A percentile compares a stretch with the other conserved stretches of the same genome.
phyloP scores from a whole-genome alignment of 2,888 invertebrate species.

The Diarsia rubi region DNA sequence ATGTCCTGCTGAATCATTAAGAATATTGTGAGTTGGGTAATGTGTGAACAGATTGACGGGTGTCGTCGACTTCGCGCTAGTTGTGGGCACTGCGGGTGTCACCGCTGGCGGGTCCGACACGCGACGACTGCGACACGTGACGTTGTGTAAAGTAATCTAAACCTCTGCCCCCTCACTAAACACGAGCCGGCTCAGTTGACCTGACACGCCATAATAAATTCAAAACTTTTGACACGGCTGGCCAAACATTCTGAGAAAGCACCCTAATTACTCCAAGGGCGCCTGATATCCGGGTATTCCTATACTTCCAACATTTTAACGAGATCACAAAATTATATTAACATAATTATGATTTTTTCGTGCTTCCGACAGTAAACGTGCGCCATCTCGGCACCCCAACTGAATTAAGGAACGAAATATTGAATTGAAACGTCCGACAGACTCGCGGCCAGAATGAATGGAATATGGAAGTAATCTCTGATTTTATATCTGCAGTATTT shows the following conservation, averaged over 20 bases:
- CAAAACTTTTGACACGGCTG: constrained; percentile 56
- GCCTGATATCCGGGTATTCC: constrained; percentile 44
- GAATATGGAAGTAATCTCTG: constrained; percentile 44
- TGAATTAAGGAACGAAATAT: constrained; percentile 62
- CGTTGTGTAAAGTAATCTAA: constrained; percentile 38
- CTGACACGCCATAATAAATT: constrained; percentile 60
- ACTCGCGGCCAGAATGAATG: constrained; percentile 16
- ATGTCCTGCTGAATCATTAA: constrained; percentile 28
- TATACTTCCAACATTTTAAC: constrained; percentile 52
- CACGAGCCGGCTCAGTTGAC: constrained; percentile 43
- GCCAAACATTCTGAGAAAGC: constrained; percentile 46
- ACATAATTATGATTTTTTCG: constrained; percentile 57
- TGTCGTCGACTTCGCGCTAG: constrained; percentile 29
- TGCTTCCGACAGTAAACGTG: constrained; percentile 55
- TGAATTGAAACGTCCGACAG: constrained; percentile 63
- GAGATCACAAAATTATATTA: constrained; percentile 53
- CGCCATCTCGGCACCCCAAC: constrained; percentile 48
- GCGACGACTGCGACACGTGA: constrained; percentile 24
- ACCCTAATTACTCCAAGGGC: constrained; percentile 57
- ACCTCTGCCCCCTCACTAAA: constrained; percentile 42
- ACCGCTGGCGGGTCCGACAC: constrained; percentile 13
- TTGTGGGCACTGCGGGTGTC: constrained; percentile 6
- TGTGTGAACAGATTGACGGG: constrained; percentile 33
- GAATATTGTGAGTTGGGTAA: constrained; percentile 10
- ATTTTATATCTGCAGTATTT: constrained; percentile 52